Evolutionary conservation across 2,113 vertebrate species (phyloP).

Genomic region (Osmerus mordax): DNA sequence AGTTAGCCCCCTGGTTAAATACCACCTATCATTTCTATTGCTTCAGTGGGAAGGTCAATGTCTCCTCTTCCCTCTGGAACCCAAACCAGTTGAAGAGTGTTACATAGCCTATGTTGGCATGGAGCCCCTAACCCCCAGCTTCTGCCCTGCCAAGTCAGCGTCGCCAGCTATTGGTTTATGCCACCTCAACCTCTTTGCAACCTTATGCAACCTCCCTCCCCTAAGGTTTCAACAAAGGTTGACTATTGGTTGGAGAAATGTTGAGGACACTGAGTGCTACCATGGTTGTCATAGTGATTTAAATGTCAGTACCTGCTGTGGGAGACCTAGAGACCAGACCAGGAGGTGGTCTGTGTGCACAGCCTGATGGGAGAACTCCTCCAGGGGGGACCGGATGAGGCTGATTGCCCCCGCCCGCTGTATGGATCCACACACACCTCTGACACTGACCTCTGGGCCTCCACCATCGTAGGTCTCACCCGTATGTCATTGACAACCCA

Average conservation of each 20-base stretch:
- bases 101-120: background rate
- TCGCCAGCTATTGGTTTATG: background rate
- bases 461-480: background rate
- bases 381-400: slow-evolving; percentile 19
- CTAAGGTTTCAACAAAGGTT: background rate
- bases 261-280: background rate
- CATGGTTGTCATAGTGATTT: slow-evolving; percentile 30
- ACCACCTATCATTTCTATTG: background rate
- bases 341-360: slow-evolving; percentile 19
- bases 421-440: background rate
- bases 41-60: background rate
- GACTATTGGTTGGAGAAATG: background rate
- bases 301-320: slow-evolving; percentile 15
- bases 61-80: slow-evolving; percentile 2
- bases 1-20: background rate
- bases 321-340: background rate
- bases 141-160: background rate
- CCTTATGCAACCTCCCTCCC: background rate
- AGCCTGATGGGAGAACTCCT: slow-evolving; percentile 38
- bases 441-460: background rate
- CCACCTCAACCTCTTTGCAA: background rate
- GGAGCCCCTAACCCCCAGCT: background rate
- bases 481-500: background rate
- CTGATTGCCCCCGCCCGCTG: background rate
- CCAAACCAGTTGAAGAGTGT: background rate